These are phyloP conservation scores for Conomelus anceps DNA, from an alignment of 2,888 invertebrate species.

Conservation along the genomic window DNA sequence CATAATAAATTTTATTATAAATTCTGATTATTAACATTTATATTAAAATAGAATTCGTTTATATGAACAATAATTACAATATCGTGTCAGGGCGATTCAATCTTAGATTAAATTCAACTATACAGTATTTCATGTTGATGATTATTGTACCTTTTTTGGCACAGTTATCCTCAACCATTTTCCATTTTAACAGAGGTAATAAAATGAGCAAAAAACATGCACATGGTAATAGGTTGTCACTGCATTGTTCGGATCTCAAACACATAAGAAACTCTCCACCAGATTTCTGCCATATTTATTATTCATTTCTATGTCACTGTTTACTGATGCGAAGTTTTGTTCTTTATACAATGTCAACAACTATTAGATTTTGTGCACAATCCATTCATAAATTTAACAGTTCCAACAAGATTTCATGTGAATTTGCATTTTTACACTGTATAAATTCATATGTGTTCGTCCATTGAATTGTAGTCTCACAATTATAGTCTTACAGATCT, in stretches of 20 bases:
- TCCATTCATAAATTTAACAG: not conserved
- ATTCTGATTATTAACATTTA: slow-evolving; percentile 10
- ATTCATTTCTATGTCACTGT: not conserved
- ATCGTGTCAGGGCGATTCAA: not conserved
- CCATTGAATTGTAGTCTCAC: not conserved
- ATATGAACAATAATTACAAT: slow-evolving; percentile 6
- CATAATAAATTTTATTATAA: slow-evolving; percentile 7
- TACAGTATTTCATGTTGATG: not conserved
- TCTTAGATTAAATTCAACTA: not conserved
- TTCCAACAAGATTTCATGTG: not conserved
- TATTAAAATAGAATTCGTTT: slow-evolving; percentile 10
- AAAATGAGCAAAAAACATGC: not conserved
- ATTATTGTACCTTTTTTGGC: not conserved
- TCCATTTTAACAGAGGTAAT: too few relatives aligned
- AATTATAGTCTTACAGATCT: not conserved
- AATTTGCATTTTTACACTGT: not conserved
- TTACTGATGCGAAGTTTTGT: not conserved
- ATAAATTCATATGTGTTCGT: not conserved
- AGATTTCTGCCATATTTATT: too few relatives aligned
- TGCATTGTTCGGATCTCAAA: not conserved
- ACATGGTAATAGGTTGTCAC: not conserved
- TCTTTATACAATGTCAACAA: not conserved
- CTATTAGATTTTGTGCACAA: not conserved
- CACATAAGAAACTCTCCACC: not conserved
- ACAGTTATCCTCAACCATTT: not conserved